Evolutionary conservation across 2,888 invertebrate species (phyloP), one percentile per base, ranked within the genome.

Genomic region (Platerodrilus igneus): DNA sequence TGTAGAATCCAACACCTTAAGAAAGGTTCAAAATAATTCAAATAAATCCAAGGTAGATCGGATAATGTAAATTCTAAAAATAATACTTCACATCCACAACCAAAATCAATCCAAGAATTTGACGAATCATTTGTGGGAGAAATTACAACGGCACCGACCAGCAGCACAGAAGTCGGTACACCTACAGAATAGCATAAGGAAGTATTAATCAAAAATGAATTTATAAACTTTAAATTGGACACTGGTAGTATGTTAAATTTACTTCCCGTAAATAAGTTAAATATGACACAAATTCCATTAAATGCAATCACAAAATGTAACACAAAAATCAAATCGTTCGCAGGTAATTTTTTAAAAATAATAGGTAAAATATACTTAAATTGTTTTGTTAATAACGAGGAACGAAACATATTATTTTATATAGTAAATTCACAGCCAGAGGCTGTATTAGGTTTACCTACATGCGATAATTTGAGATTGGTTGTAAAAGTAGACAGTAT

Each of bases 141-240:
- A n/a, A n/a, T n/a, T n/a, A n/a, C n/a, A n/a, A n/a, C n/a, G n/a
- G n/a, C n/a, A n/a, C n/a, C n/a, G n/a, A n/a, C n/a, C n/a, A n/a
- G n/a, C n/a, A n/a, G n/a, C n/a, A n/a, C n/a, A n/a, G n/a, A n/a
- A n/a, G n/a, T n/a, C n/a, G n/a, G n/a, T n/a, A n/a, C n/a, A n/a
- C n/a, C n/a, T n/a, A n/a, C n/a, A n/a, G n/a, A n/a, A n/a, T n/a
- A n/a, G n/a, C n/a, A n/a, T n/a, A n/a, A n/a, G n/a, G n/a, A n/a
- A n/a, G n/a, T n/a, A n/a, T n/a, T n/a, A n/a, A n/a, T n/a, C n/a
- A n/a, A n/a, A n/a, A n/a, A n/a, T n/a, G n/a, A n/a, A n/a, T n/a
- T n/a, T n/a, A n/a, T n/a, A n/a, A 40, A 15, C 7, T 37, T 39
- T n/a, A 47, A 42, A 31, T 25, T 47, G 2, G 41, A 49, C 11